Base-by-base conservation (phyloP, 2,113 vertebrate species). In the Heloderma charlesbogerti region DNA sequence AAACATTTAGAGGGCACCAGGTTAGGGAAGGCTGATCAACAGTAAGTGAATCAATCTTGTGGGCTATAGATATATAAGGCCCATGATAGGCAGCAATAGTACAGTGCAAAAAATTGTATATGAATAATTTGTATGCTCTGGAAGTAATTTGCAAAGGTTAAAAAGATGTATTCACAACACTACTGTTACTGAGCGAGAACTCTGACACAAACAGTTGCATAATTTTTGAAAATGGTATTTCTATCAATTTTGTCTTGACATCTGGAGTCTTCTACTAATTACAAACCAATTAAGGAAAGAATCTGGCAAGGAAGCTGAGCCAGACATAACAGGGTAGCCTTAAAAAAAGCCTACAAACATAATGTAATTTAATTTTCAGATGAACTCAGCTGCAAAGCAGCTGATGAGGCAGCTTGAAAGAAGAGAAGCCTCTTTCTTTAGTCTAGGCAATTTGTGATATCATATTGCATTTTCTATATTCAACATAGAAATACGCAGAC, bases 361-460 rank as follows among this genome's bases (percentile, higher is more conserved):
- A n/a, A 85, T 92, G 13, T 90, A 93, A 91, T 94, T 91, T 92
- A 80, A 95, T 95, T 97, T 96, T 95, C 31, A 81, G 81, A 91
- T 88, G 94, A 88, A 94, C 94, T 96, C 88, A 80, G 90, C 88
- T 91, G 34, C 82, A 89, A 92, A 95, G 79, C 54, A 92, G 45
- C 93, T 89, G 89, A 91, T 95, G 34, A 86, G 86, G 84, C 78
- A 91, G 84, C 71, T 91, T 91, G 89, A 77, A 95, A 91, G n/a
- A 15, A 25, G 91, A 95, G 87, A 91, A 94, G 43, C 75, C 71
- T 37, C 57, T 82, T 81, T 93, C 54, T 74, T 74, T 43, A 71
- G 43, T 93, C 9, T 0, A 79, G 95, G 81, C 48, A 60, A 88
- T 86, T 18, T 71, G 51, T 93, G 40, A 93, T 95, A 94, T 90